A percentile compares a stretch with the other conserved stretches of the same genome.
phyloP scores from a whole-genome alignment of 2,888 invertebrate genomes.

The Mayetiola destructor region DNA sequence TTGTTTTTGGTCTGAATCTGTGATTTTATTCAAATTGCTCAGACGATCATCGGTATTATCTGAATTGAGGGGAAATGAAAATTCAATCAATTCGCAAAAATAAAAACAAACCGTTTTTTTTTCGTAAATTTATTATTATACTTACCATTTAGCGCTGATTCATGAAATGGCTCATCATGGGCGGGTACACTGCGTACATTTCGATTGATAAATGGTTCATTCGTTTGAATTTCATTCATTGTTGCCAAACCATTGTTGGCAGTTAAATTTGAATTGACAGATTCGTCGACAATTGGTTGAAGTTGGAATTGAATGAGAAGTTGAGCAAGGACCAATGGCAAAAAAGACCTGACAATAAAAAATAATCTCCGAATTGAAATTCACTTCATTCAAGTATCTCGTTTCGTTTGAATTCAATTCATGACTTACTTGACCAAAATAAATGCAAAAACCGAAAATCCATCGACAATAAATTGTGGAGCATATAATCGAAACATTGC shows the following conservation, averaged over 20 bases:
- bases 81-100: too few species aligned
- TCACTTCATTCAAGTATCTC: neutral
- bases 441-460: conserved; percentile 41
- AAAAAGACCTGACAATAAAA: conserved; percentile 26
- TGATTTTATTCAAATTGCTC: neutral
- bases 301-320: conserved; percentile 31
- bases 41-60: too few species aligned
- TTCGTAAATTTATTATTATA: too few species aligned
- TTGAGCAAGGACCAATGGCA: conserved; percentile 33
- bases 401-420: neutral
- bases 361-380: neutral
- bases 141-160: too few species aligned
- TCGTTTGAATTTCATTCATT: neutral
- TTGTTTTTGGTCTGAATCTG: neutral
- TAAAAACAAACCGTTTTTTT: too few species aligned
- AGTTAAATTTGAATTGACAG: neutral
- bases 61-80: neutral
- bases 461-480: conserved; percentile 50
- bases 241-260: neutral
- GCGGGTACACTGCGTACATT: conserved; percentile 6
- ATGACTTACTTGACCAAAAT: conserved; percentile 29
- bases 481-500: conserved; percentile 53
- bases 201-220: conserved; percentile 9
- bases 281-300: conserved; percentile 9
- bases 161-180: neutral